Base-by-base conservation (phyloP, 2,888 invertebrate genomes). In the Trachelus iudaicus region DNA sequence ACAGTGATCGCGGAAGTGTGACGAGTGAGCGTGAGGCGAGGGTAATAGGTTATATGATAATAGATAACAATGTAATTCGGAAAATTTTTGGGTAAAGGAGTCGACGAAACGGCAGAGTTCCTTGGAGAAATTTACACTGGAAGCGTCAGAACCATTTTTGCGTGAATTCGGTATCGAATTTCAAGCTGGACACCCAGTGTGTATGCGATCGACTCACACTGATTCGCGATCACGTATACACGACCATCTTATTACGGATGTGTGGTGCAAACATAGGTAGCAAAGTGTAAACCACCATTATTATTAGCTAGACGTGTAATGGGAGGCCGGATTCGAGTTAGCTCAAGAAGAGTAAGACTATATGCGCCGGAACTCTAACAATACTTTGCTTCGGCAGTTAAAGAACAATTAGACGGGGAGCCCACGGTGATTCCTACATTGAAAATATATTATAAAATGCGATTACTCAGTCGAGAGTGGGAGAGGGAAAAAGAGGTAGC, bases 241-340 rank as follows among this genome's bases (percentile, higher is more conserved):
- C 82, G 80, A 84, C 81, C 83, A 83, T 86, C 85, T 87, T 86
- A 86, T 87, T 87, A 85, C 81, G 81, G 80, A 77, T 84, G 81
- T 81, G 82, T 79, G 83, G 82, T 84, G 84, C 82, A 85, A 84
- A 86, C 85, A 84, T 85, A 82, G 85, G 87, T 89, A 87, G 87
- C 86, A 83, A 87, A 86, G 83, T 86, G 88, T 87, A 88, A 89
- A 87, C 84, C 84, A 85, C 82, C 84, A 84, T 88, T 86, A 87
- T 89, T 89, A 87, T 88, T 89, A 88, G 82, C 83, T 81, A 80
- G 83, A 84, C 83, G 81, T 85, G 84, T 85, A 88, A 89, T 81
- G 83, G 82, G 83, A 86, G 80, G 73, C 69, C 34, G 73, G 73
- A 76, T 81, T 77, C 71, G 34, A 77, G 73, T 80, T 82, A 81